Percentiles rank a stretch among this genome's conserved stretches.
These are phyloP conservation scores for Naso thynnoides DNA, from an alignment of 2,797 vertebrate species.

Conservation along the genomic window DNA sequence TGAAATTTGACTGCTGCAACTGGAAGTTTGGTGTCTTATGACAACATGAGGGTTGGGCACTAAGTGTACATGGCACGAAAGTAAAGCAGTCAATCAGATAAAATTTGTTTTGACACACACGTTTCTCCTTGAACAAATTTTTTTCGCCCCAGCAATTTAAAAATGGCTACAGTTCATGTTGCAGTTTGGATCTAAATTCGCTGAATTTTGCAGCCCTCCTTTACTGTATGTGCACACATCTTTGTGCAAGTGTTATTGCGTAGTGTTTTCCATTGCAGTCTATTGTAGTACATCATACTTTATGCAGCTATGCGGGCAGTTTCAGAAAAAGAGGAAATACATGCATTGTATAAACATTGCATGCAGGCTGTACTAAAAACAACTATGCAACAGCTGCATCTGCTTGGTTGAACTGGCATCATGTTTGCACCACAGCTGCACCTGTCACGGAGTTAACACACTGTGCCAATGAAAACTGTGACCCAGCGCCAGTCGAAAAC, in stretches of 20 bases:
- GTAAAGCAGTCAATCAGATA: too few species aligned
- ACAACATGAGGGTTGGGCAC: too few species aligned
- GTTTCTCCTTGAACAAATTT: too few species aligned
- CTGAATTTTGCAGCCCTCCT: too few species aligned
- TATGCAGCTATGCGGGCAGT: background rate
- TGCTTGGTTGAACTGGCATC: constrained; percentile 3
- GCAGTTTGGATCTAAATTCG: too few species aligned
- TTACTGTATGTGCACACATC: background rate
- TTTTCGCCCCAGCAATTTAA: too few species aligned
- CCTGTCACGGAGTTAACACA: constrained; percentile 30
- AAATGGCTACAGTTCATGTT: too few species aligned
- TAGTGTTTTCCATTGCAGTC: background rate
- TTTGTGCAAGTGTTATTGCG: background rate
- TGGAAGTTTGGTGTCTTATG: too few species aligned
- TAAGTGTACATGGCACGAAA: too few species aligned
- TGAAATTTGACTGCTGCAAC: too few species aligned
- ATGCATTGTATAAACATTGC: background rate
- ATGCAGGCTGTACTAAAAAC: background rate
- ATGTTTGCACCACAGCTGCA: constrained; percentile 16
- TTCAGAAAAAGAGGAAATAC: constrained; percentile 13
- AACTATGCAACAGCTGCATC: constrained; percentile 16
- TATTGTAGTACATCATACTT: background rate
- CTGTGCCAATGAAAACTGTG: constrained; percentile 8
- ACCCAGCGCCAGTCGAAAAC: background rate
- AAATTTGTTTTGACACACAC: too few species aligned